Evolutionary conservation across 2,888 invertebrate genomes (phyloP).

Genomic region (Allacma fusca): DNA sequence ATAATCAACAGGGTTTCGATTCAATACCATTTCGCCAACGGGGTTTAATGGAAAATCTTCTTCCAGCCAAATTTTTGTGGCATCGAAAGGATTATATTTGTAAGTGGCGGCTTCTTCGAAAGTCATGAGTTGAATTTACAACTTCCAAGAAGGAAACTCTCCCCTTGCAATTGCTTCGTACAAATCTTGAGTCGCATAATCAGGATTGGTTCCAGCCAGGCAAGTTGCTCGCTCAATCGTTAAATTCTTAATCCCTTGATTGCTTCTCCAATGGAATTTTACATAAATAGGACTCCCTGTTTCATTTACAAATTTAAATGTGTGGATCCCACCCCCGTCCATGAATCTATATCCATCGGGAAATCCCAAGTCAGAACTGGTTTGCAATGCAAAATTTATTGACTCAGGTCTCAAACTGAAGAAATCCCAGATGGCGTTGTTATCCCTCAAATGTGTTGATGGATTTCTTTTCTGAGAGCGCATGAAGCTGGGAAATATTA

Average conservation of each 20-base stretch:
- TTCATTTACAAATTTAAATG: constrained; percentile 78
- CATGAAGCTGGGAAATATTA: constrained; percentile 67
- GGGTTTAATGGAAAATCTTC: constrained; percentile 67
- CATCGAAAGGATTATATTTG: constrained; percentile 89
- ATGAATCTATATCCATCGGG: not conserved
- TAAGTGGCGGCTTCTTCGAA: constrained; percentile 80
- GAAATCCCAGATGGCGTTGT: constrained; percentile 67
- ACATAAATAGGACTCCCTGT: constrained; percentile 78
- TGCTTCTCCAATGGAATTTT: constrained; percentile 62
- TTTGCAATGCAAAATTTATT: constrained; percentile 82
- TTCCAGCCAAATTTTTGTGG: constrained; percentile 67
- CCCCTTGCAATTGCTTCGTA: constrained; percentile 65
- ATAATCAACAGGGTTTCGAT: constrained; percentile 67
- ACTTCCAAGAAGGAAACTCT: constrained; percentile 66
- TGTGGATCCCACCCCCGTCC: not conserved
- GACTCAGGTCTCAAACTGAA: constrained; percentile 85
- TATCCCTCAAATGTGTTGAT: constrained; percentile 67
- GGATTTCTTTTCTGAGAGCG: constrained; percentile 69
- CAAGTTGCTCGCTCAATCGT: constrained; percentile 63
- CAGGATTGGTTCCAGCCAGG: constrained; percentile 63
- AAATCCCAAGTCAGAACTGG: constrained; percentile 75
- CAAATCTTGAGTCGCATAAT: constrained; percentile 64
- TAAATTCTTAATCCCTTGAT: constrained; percentile 67
- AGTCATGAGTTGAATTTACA: constrained; percentile 68
- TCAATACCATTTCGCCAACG: constrained; percentile 67